Evolutionary conservation across 2,113 vertebrate species (phyloP), one percentile per base, ranked within the genome.

Genomic region (Apaloderma vittatum): DNA sequence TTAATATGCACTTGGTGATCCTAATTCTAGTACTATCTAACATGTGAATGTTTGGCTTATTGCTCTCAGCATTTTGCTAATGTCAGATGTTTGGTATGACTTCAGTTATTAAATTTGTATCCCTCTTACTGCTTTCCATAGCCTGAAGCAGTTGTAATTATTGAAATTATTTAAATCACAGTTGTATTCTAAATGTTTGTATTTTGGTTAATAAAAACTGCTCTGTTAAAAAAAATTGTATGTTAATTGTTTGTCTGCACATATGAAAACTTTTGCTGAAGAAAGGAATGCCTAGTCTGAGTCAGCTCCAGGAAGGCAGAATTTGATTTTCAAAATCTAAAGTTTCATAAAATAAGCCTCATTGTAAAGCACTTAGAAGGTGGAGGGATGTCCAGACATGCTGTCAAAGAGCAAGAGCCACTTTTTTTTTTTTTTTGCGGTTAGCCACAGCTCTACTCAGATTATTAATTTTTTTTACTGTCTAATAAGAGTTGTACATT

Each of bases 401-500:
- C 32, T 72, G 36, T 34, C 22, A 32, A 57, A 73, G 37, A 65
- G 14, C 32, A 85, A 68, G 52, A 51, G 1, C 0, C 21, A 22
- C 13, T 51, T 27, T 27, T 12, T 29, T 27, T 12, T 29, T 27
- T 26, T 34, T 81, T 70, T 70, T 61, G 12, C 45, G 43, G 23
- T 68, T 76, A 76, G 13, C 3, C 11, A 13, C 30, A 54, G 20
- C 3, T 74, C 9, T 6, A 68, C 12, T 54, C 43, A 7, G 8
- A 19, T 67, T 70, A 46, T 18, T 63, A 18, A 17, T 16, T 3
- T 1, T 29, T 30, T 90, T 87, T 59, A 27, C 45, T 74, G 14
- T 0, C 0, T 77, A 52, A 51, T 22, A 7, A 73, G 17, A 32
- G 3, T 27, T 55, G 8, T 22, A 18, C 1, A 2, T 45, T 62